These are phyloP conservation scores for Monochamus alternatus DNA, from an alignment of 2,888 invertebrate species.

Conservation along the genomic window DNA sequence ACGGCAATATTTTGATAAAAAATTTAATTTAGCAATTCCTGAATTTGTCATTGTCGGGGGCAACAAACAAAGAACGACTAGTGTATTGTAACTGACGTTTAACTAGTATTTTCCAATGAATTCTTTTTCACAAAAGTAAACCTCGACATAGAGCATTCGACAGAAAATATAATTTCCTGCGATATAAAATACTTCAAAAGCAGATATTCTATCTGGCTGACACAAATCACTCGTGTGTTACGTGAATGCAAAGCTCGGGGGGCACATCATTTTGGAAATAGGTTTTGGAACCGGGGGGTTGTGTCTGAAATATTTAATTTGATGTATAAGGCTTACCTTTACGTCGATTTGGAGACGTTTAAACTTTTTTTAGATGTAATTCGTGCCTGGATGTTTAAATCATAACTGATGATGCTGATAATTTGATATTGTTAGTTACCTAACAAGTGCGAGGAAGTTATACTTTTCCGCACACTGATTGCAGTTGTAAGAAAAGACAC, in stretches of 20 bases:
- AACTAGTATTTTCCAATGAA: slow-evolving; percentile 29
- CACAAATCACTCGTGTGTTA: slow-evolving; percentile 41
- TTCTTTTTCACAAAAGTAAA: slow-evolving; percentile 19
- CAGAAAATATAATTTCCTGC: slow-evolving; percentile 42
- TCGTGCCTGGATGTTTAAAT: no score
- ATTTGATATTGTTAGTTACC: no score
- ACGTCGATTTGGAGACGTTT: neutral
- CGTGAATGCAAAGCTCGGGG: slow-evolving; percentile 41
- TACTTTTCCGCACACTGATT: no score
- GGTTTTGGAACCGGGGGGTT: neutral
- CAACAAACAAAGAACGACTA: neutral
- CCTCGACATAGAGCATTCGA: slow-evolving; percentile 39
- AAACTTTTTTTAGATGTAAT: no score
- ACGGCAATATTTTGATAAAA: slow-evolving; percentile 1
- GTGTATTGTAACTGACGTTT: slow-evolving; percentile 30
- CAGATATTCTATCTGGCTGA: slow-evolving; percentile 45
- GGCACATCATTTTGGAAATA: slow-evolving; percentile 28
- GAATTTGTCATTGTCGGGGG: slow-evolving; percentile 20
- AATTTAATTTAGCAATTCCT: slow-evolving; percentile 16
- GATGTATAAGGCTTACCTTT: neutral
- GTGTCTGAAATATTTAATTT: neutral
- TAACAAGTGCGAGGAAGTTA: no score
- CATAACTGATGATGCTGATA: no score
- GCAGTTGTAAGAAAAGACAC: no score
- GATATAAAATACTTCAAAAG: slow-evolving; percentile 49